phyloP scores from a whole-genome alignment of 2,797 vertebrate species.

The Enteromius argenteus region DNA sequence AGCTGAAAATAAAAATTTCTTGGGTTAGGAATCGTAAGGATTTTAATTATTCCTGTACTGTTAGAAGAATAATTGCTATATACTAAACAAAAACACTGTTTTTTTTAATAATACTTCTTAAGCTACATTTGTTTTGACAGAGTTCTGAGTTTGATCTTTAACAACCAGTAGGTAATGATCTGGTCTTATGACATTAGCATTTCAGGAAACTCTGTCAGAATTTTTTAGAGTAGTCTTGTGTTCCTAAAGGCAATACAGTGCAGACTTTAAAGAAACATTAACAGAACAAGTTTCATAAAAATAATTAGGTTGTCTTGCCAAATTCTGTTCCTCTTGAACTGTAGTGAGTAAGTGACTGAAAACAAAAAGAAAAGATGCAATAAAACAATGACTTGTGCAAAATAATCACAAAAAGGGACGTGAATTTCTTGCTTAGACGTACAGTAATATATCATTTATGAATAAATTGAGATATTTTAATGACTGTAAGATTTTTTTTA shows the following conservation, averaged over 20 bases:
- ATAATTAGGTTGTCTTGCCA: background rate
- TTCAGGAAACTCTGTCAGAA: background rate
- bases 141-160: slow-evolving; percentile 5
- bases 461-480: background rate
- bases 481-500: background rate
- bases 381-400: background rate
- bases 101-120: background rate
- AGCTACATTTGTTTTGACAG: background rate
- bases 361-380: background rate
- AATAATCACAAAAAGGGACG: background rate
- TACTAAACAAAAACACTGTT: background rate
- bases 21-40: background rate
- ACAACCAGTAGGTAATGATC: background rate
- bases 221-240: background rate
- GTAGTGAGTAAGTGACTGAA: background rate
- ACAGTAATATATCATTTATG: background rate
- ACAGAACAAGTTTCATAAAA: background rate
- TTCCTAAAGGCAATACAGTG: background rate
- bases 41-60: slow-evolving; percentile 18
- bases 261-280: background rate
- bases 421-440: background rate
- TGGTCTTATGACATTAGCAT: background rate
- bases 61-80: slow-evolving; percentile 7
- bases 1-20: slow-evolving; percentile 10
- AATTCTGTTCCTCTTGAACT: background rate